These are phyloP conservation scores for Drosophila paramelanica DNA, from an alignment of 2,888 invertebrate species.

Conservation along the genomic window DNA sequence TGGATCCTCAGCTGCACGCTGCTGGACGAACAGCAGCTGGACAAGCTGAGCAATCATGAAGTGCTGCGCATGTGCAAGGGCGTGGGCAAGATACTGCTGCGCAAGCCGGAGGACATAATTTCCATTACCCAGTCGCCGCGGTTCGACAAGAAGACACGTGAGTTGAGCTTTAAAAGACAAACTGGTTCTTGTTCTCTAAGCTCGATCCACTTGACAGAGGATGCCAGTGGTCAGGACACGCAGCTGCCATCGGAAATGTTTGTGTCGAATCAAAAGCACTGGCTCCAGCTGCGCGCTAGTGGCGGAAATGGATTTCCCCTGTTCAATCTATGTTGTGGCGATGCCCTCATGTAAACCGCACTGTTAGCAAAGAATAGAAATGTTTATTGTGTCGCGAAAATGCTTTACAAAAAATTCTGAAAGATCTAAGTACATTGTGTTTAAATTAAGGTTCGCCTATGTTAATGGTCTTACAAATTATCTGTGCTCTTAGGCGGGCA, in stretches of 20 bases:
- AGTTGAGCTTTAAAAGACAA: slow-evolving; percentile 21
- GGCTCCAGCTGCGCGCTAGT: slow-evolving; percentile 90
- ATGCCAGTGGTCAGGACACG: slow-evolving; percentile 86
- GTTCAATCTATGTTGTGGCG: slow-evolving; percentile 72
- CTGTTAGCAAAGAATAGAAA: slow-evolving; percentile 52
- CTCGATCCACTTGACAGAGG: slow-evolving; percentile 77
- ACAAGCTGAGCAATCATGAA: slow-evolving; percentile 86
- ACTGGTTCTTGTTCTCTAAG: neutral
- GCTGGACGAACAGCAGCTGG: slow-evolving; percentile 86
- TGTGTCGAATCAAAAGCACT: slow-evolving; percentile 95
- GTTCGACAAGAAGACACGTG: slow-evolving; percentile 70
- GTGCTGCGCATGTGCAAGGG: slow-evolving; percentile 91
- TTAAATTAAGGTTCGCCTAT: slow-evolving; percentile 41
- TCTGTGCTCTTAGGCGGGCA: slow-evolving; percentile 84
- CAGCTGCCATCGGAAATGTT: slow-evolving; percentile 96
- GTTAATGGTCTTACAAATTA: slow-evolving; percentile 35
- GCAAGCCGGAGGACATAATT: slow-evolving; percentile 93
- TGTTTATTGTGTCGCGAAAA: slow-evolving; percentile 77
- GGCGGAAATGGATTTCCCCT: slow-evolving; percentile 71
- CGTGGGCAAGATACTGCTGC: slow-evolving; percentile 91
- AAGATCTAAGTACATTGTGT: slow-evolving; percentile 65
- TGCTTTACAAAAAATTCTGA: slow-evolving; percentile 72
- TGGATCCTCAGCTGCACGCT: slow-evolving; percentile 90
- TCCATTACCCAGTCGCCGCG: slow-evolving; percentile 88
- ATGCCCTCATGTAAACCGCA: slow-evolving; percentile 55